A percentile compares a stretch with the other conserved stretches of the same genome.
These are phyloP conservation scores for Dreissena rostriformis DNA, from an alignment of 1,140 invertebrate genomes.

Conservation along the genomic window DNA sequence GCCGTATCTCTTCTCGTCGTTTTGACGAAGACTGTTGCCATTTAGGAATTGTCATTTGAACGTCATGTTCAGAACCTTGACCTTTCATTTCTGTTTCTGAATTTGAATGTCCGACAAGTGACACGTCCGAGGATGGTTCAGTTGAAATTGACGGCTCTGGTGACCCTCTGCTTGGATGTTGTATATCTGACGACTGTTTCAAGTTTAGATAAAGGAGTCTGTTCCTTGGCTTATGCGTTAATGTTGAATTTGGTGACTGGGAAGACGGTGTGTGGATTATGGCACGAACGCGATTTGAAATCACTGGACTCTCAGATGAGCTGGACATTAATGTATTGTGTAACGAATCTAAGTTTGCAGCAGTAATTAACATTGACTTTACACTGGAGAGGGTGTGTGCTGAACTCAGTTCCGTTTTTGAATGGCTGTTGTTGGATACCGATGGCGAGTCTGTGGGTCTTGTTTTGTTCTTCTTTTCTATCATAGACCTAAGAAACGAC, in stretches of 20 bases:
- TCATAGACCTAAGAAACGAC: neutral
- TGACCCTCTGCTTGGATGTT: neutral
- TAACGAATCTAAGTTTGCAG: too few relatives aligned
- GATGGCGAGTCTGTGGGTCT: neutral
- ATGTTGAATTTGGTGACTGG: too few relatives aligned
- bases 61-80: neutral
- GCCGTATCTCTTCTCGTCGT: constrained; percentile 65
- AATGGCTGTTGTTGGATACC: neutral
- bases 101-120: too few relatives aligned
- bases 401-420: neutral
- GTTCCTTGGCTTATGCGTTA: too few relatives aligned
- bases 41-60: too few relatives aligned
- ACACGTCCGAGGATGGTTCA: neutral
- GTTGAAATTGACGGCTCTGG: neutral
- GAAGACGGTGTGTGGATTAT: too few relatives aligned
- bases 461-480: neutral
- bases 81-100: neutral
- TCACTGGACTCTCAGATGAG: too few relatives aligned
- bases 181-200: neutral
- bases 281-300: too few relatives aligned
- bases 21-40: constrained; percentile 15
- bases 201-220: neutral
- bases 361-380: too few relatives aligned
- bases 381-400: too few relatives aligned
- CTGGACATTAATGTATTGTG: too few relatives aligned